These are phyloP conservation scores for Dryas iulia DNA, from an alignment of 1,140 invertebrate genomes.

Conservation along the genomic window DNA sequence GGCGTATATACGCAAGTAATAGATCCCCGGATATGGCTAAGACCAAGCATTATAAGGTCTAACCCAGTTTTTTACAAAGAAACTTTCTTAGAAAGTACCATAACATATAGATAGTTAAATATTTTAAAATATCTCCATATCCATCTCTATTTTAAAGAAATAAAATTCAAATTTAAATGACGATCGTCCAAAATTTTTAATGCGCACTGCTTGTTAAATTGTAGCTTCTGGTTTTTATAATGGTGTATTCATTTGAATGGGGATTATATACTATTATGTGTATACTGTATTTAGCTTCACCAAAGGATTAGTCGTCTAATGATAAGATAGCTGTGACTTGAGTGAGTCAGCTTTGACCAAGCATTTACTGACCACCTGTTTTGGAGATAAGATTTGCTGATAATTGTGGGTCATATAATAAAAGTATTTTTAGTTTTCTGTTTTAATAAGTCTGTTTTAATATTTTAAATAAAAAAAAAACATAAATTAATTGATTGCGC, in stretches of 20 bases:
- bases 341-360: slow-evolving; percentile 25
- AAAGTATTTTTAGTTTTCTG: neutral
- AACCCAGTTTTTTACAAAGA: slow-evolving; percentile 53
- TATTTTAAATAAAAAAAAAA: neutral
- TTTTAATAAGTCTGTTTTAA: slow-evolving; percentile 3
- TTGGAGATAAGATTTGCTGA: neutral
- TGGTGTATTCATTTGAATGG: slow-evolving; percentile 50
- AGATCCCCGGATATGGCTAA: slow-evolving; percentile 57
- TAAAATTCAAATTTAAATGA: slow-evolving; percentile 32
- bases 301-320: slow-evolving; percentile 56
- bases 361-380: neutral
- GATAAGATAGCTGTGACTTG: slow-evolving; percentile 56
- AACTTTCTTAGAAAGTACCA: slow-evolving; percentile 48
- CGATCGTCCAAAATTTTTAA: neutral
- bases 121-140: slow-evolving; percentile 11
- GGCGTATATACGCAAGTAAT: slow-evolving; percentile 55
- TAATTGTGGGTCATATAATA: neutral
- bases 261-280: slow-evolving; percentile 58
- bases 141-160: slow-evolving; percentile 18
- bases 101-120: slow-evolving; percentile 12
- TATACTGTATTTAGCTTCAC: slow-evolving; percentile 46
- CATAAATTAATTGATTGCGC: no score
- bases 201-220: slow-evolving; percentile 12
- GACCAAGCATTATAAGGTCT: slow-evolving; percentile 33
- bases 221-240: slow-evolving; percentile 49